Percentiles rank a stretch among this genome's conserved stretches.
Evolutionary conservation across 2,113 vertebrate species (phyloP).

Genomic region (Epinephelus moara): DNA sequence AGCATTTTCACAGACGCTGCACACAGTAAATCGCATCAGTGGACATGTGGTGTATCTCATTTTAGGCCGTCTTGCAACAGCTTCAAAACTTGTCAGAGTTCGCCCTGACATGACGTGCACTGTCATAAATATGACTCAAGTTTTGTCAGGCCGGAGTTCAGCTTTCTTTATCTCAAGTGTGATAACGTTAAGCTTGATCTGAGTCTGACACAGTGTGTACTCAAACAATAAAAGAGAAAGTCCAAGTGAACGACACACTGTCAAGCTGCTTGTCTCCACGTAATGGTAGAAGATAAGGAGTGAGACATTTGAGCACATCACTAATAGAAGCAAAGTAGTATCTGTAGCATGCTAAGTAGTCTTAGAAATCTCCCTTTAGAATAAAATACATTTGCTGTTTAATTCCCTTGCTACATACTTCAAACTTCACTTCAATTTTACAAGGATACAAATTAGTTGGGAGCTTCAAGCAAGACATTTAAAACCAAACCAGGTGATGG

Average conservation of each 20-base stretch:
- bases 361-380: not conserved
- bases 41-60: not conserved
- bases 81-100: not conserved
- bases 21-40: conserved; percentile 2
- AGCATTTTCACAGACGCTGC: conserved; percentile 4
- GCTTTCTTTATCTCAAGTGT: conserved; percentile 47
- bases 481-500: not conserved
- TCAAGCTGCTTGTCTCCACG: not conserved
- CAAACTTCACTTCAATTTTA: not conserved
- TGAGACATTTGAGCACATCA: not conserved
- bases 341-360: not conserved
- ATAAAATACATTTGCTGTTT: not conserved
- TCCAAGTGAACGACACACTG: not conserved
- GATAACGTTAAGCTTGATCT: conserved; percentile 22
- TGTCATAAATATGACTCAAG: conserved; percentile 15
- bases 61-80: not conserved
- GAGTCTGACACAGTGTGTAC: not conserved
- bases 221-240: conserved; percentile 49
- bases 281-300: not conserved
- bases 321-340: not conserved
- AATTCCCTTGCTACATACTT: not conserved
- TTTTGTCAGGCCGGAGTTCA: conserved; percentile 30
- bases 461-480: not conserved
- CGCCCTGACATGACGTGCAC: not conserved
- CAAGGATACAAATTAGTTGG: not conserved